Base-by-base conservation (phyloP, 2,797 vertebrate species). In the Pelobates cultripes region DNA sequence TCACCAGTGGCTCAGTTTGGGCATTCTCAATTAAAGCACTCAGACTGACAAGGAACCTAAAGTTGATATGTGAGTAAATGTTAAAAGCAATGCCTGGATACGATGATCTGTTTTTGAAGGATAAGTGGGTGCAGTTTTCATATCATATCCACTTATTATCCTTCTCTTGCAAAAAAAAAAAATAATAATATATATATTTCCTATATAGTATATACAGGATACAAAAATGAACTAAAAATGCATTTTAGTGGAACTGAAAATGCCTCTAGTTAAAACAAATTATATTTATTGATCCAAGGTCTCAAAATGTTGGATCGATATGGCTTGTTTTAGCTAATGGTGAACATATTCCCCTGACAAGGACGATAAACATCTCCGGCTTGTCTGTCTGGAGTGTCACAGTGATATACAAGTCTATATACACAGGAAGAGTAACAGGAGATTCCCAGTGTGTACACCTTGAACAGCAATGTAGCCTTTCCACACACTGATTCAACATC, bases 251-350 rank as follows among this genome's bases (percentile, higher is more conserved):
- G 61, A 28, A 64, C 61, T 28, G 4, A 64, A 64, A 61, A 17
- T 28, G 61, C 61, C 61, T 64, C 61, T 40, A 7, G 9, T 60
- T 60, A 60, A 13, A 64, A 64, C 14, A 64, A 41, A 64, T 64
- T 28, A 64, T 64, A 64, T 64, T 28, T 64, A 64, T 64, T 64
- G 61, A 64, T 64, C 61, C 61, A 64, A 40, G 10, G 61, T 64
- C 61, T 64, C n/a, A 64, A 64, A 60, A 60, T 60, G 57, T 14
- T 60, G 9, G 61, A 40, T 64, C 61, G 4, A 61, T 64, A 64
- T 64, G 61, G 61, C 14, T 64, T 64, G 61, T 7, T 64, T 64
- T 64, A 64, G 17, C 61, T 64, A 64, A 64, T 64, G 61, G 61
- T 40, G 61, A n/a, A 5, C n/a, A 40, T n/a, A 28, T 64, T 64